Conservation (phyloP, 1,140 invertebrate genomes). For the Oryctes rhinoceros region DNA sequence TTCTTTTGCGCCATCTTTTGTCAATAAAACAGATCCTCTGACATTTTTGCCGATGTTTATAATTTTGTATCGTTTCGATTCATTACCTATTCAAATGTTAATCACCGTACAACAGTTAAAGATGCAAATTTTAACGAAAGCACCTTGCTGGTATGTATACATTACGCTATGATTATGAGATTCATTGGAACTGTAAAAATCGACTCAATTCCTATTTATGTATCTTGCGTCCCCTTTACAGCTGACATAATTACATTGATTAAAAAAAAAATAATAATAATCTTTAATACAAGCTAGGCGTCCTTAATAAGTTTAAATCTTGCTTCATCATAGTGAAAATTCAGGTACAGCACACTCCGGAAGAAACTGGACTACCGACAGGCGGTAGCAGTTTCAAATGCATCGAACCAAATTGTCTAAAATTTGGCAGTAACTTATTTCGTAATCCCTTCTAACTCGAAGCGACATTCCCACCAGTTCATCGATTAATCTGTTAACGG, state of each 20-base stretch:
- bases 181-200: background rate
- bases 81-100: too few relatives aligned
- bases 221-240: background rate
- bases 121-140: too few relatives aligned
- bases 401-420: conserved; percentile 40
- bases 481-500: background rate
- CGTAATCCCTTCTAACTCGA: background rate
- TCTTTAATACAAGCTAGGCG: background rate
- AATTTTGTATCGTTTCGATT: too few relatives aligned
- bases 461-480: background rate
- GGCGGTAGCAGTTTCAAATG: background rate
- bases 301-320: conserved; percentile 28
- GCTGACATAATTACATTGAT: background rate
- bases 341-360: conserved; percentile 37
- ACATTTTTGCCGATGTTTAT: too few relatives aligned
- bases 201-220: background rate
- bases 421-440: conserved; percentile 26
- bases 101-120: too few relatives aligned
- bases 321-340: conserved; percentile 30
- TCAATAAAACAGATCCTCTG: too few relatives aligned
- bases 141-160: background rate
- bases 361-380: background rate
- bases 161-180: conserved; percentile 6
- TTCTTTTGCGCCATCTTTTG: too few relatives aligned
- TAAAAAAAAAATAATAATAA: background rate